Base-by-base conservation (phyloP, 2,797 vertebrate genomes). In the Nyctibius grandis region DNA sequence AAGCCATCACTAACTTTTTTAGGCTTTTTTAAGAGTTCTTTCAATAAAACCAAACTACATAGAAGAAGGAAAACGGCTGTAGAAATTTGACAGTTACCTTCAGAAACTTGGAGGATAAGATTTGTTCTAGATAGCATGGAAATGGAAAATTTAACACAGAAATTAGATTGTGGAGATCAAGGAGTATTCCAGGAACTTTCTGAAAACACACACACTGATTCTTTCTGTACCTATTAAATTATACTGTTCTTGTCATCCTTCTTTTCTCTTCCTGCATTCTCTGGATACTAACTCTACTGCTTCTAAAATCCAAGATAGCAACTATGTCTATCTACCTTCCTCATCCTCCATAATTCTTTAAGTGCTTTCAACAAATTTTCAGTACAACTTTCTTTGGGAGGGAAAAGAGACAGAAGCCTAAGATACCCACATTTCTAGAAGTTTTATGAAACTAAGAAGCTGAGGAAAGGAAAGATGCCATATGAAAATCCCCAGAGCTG, bases 21-120 rank as follows among this genome's bases (percentile, higher is more conserved):
- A 7, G 13, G 0, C 2, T 15, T 31, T 88, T 69, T 50, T 44
- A 38, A 54, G 8, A 31, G 14, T 77, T 64, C 44, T 91, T 90
- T 61, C 18, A 70, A 1, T 42, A 91, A 65, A 82, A 26, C 15
- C 1, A 0, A 77, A 85, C 22, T 23, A 67, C 0, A 0, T 9
- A 42, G 64, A 68, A 83, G 56, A 21, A 72, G 44, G 50, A 73
- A 64, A 86, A 64, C 42, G n/a, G 12, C 29, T 59, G 34, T 40
- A 75, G 69, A 59, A 80, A 80, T 36, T 12, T 63, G 29, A 42
- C 28, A 61, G 31, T 33, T 72, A 34, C 9, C 33, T 89, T 79
- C 47, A 92, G 68, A 82, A 85, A 59, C 33, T 42, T 81, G 11
- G 9, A 22, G 21, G 2, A 21, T 74, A 75, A 23, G 15, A 15